These are phyloP conservation scores for Neoascia interrupta DNA, from an alignment of 2,888 invertebrate genomes.

Conservation along the genomic window DNA sequence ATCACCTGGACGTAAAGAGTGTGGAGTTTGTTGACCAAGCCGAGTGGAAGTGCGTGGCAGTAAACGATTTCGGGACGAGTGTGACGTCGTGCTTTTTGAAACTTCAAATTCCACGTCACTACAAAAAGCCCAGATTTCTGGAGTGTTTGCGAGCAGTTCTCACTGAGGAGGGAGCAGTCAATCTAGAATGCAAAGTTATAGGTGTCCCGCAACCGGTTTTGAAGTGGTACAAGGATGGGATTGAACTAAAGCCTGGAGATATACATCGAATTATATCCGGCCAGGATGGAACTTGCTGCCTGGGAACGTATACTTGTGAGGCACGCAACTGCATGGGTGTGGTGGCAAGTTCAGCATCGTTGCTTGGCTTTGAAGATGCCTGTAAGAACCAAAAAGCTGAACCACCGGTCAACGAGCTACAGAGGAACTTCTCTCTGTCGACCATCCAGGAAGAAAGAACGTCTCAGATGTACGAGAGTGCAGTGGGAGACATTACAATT, in stretches of 20 bases:
- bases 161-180: conserved; percentile 92
- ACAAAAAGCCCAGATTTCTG: conserved; percentile 92
- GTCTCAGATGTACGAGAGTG: conserved; percentile 92
- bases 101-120: conserved; percentile 91
- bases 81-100: conserved; percentile 92
- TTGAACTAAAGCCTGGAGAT: conserved; percentile 93
- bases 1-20: conserved; percentile 86
- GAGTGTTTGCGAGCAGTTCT: conserved; percentile 91
- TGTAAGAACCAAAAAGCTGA: conserved; percentile 81
- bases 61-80: conserved; percentile 93
- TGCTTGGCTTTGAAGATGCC: conserved; percentile 91
- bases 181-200: conserved; percentile 95
- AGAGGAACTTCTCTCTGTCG: conserved; percentile 90
- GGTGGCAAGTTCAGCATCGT: conserved; percentile 92
- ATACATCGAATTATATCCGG: conserved; percentile 94
- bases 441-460: conserved; percentile 95
- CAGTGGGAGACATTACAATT: conserved; percentile 87
- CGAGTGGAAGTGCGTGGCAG: conserved; percentile 95
- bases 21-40: conserved; percentile 92
- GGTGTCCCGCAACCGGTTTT: conserved; percentile 94
- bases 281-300: conserved; percentile 93
- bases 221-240: conserved; percentile 95
- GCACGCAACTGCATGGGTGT: conserved; percentile 95
- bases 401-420: conserved; percentile 80
- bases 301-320: conserved; percentile 94